Conservation (phyloP, 1,140 invertebrate genomes). For the Drosophila littoralis region DNA sequence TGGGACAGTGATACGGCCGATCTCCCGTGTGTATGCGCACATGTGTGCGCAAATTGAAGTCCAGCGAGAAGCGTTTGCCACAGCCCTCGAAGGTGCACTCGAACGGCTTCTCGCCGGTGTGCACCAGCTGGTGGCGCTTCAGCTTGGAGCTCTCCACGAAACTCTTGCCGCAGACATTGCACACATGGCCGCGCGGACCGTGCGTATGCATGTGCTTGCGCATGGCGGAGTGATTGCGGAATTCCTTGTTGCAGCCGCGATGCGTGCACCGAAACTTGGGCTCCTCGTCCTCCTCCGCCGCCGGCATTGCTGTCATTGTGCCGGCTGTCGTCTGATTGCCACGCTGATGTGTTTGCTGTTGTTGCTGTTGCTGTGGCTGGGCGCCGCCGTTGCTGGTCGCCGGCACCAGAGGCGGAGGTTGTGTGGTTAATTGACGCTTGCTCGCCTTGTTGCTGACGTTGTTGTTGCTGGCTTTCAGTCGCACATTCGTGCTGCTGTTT, state of each 20-base stretch:
- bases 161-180: slow-evolving; percentile 98
- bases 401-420: slow-evolving; percentile 86
- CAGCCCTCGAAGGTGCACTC: slow-evolving; percentile 99
- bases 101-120: slow-evolving; percentile 97
- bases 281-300: slow-evolving; percentile 76
- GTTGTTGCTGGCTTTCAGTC: slow-evolving; percentile 58
- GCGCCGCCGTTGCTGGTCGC: slow-evolving; percentile 86
- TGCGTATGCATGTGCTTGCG: slow-evolving; percentile 98
- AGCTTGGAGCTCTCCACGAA: slow-evolving; percentile 99
- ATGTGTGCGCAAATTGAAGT: slow-evolving; percentile 95
- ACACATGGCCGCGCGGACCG: slow-evolving; percentile 97
- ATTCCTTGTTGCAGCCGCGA: slow-evolving; percentile 98
- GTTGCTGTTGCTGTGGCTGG: slow-evolving; percentile 4
- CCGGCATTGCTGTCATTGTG: slow-evolving; percentile 1
- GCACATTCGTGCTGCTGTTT: slow-evolving; percentile 73
- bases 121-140: slow-evolving; percentile 96
- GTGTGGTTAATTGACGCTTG: slow-evolving; percentile 94
- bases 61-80: slow-evolving; percentile 97
- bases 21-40: slow-evolving; percentile 99
- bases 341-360: slow-evolving; percentile 25
- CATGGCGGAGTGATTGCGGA: slow-evolving; percentile 98
- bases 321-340: slow-evolving; percentile 36
- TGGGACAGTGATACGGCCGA: slow-evolving; percentile 98
- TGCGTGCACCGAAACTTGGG: slow-evolving; percentile 92
- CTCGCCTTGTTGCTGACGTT: slow-evolving; percentile 31